These are phyloP conservation scores for Cyanistes caeruleus DNA, from an alignment of 2,113 vertebrate species.

Conservation along the genomic window DNA sequence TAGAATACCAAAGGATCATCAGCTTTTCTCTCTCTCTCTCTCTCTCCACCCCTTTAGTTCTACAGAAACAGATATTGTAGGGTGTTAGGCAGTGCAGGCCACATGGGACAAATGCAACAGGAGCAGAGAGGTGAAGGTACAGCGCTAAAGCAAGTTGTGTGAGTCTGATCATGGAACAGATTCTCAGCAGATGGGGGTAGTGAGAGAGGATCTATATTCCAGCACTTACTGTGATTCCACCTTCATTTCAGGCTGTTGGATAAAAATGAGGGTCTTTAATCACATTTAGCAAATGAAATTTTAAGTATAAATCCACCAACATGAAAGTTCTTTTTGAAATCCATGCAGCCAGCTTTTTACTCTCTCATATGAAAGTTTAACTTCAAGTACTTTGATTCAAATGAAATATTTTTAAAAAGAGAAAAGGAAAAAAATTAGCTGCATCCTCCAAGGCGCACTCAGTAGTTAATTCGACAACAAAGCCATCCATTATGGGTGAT, in stretches of 20 bases:
- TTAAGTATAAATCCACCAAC: background rate
- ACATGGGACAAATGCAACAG: background rate
- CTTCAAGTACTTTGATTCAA: background rate
- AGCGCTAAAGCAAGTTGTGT: background rate
- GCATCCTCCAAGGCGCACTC: background rate
- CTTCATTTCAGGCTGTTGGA: background rate
- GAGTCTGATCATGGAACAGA: background rate
- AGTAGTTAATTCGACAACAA: background rate
- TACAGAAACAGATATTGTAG: no score
- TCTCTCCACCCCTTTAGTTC: background rate
- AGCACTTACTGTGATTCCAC: background rate
- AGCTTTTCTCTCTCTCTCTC: background rate
- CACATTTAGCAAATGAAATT: background rate
- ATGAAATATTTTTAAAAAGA: background rate
- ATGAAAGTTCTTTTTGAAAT: constrained; percentile 2
- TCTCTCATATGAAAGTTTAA: background rate
- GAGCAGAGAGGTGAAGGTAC: background rate
- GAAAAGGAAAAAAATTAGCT: background rate
- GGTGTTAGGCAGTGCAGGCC: background rate
- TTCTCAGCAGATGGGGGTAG: background rate
- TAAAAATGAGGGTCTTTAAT: background rate
- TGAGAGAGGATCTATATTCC: background rate
- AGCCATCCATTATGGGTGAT: background rate
- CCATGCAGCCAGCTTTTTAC: background rate
- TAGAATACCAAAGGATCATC: background rate